Evolutionary conservation across 2,797 vertebrate species (phyloP).

Genomic region (Microcaecilia unicolor): DNA sequence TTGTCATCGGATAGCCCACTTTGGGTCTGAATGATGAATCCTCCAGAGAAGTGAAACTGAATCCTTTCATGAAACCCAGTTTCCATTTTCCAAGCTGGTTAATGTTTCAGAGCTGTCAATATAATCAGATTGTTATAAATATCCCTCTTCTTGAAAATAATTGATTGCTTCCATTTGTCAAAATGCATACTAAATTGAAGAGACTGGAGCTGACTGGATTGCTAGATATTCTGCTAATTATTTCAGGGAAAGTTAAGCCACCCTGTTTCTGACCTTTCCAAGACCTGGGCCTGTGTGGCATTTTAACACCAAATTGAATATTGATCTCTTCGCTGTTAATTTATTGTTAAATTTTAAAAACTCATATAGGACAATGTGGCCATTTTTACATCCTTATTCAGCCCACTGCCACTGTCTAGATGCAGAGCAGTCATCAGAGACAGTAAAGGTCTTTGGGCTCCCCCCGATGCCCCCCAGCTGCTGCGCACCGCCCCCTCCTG

Average conservation of each 20-base stretch:
- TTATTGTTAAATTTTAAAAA: slow-evolving; percentile 50
- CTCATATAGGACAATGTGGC: slow-evolving; percentile 29
- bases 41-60: too few relatives aligned
- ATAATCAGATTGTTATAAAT: slow-evolving; percentile 26
- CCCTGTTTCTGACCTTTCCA: slow-evolving; percentile 23
- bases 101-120: slow-evolving; percentile 15
- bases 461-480: too few relatives aligned
- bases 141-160: slow-evolving; percentile 23
- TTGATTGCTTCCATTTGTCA: slow-evolving; percentile 33
- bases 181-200: slow-evolving; percentile 20
- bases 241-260: slow-evolving; percentile 26
- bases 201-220: neutral
- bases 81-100: slow-evolving; percentile 6
- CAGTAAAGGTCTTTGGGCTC: too few relatives aligned
- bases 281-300: slow-evolving; percentile 26
- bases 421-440: slow-evolving; percentile 7
- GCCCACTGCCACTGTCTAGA: slow-evolving; percentile 25
- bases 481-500: too few relatives aligned
- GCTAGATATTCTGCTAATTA: slow-evolving; percentile 21
- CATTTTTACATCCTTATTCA: slow-evolving; percentile 39
- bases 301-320: slow-evolving; percentile 42
- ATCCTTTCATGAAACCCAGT: neutral
- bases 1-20: too few relatives aligned
- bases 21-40: too few relatives aligned
- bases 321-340: slow-evolving; percentile 39